Conservation (phyloP, 2,888 invertebrate species). For the Calephelis perditalis region DNA sequence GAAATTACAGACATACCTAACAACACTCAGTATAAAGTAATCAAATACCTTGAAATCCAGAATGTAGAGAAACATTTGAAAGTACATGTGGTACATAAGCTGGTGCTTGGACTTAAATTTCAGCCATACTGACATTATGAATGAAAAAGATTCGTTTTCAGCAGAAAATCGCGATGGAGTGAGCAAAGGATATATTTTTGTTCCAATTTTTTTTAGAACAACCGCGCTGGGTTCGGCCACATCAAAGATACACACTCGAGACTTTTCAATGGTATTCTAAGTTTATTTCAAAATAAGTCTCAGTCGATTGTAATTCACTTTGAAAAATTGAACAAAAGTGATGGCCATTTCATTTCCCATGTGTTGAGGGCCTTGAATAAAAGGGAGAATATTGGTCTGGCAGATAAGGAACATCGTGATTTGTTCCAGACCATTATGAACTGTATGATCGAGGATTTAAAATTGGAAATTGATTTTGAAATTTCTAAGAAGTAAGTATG, state of each 20-base stretch:
- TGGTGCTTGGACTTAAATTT: too few species aligned
- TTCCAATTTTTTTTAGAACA: not conserved
- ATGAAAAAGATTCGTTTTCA: too few species aligned
- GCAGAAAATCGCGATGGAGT: too few species aligned
- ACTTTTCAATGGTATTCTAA: constrained; percentile 1
- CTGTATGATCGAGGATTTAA: not conserved
- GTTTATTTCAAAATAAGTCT: not conserved
- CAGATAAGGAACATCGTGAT: not conserved
- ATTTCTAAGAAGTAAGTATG: constrained; percentile 1
- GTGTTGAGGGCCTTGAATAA: not conserved
- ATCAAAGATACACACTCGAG: not conserved
- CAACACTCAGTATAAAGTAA: too few species aligned
- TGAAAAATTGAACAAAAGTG: not conserved
- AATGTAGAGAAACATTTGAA: too few species aligned
- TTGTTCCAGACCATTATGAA: constrained; percentile 2
- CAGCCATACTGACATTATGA: too few species aligned
- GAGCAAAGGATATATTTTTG: too few species aligned
- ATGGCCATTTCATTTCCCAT: not conserved
- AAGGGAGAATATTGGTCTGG: not conserved
- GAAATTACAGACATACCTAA: too few species aligned
- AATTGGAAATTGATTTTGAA: not conserved
- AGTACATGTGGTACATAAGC: too few species aligned
- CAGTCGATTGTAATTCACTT: constrained; percentile 1
- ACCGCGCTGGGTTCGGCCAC: constrained; percentile 1
- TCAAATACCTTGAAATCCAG: too few species aligned